Conservation (phyloP, 2,797 vertebrate genomes). For the Echiichthys vipera region DNA sequence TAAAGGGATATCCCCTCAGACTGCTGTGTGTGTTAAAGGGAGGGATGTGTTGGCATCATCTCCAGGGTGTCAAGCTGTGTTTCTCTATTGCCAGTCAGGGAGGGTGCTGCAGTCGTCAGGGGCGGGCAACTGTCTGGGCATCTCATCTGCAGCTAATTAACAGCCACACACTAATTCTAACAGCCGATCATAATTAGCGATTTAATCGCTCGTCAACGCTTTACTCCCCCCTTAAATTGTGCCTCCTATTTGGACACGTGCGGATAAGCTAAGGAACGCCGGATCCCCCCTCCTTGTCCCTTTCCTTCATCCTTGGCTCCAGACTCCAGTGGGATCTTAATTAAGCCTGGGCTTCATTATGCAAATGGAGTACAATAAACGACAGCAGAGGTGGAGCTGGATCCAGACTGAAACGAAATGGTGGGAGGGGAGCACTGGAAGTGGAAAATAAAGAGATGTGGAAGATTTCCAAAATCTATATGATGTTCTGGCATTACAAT, state of each 20-base stretch:
- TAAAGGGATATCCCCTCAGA: constrained; percentile 80
- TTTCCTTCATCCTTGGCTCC: constrained; percentile 79
- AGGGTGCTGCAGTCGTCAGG: constrained; percentile 73
- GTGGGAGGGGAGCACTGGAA: constrained; percentile 65
- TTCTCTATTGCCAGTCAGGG: constrained; percentile 76
- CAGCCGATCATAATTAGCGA: constrained; percentile 87
- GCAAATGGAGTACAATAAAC: constrained; percentile 88
- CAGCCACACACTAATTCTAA: constrained; percentile 84
- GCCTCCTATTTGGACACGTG: constrained; percentile 81
- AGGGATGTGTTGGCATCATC: constrained; percentile 78
- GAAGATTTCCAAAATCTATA: constrained; percentile 62
- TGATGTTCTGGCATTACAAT: constrained; percentile 49
- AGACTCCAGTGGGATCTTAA: constrained; percentile 88
- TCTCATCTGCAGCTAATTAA: constrained; percentile 85
- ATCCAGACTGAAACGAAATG: constrained; percentile 68
- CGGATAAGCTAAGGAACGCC: constrained; percentile 80
- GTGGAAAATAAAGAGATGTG: constrained; percentile 70
- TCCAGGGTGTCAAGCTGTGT: constrained; percentile 76
- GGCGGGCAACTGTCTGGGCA: constrained; percentile 83
- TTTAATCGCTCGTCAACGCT: constrained; percentile 84
- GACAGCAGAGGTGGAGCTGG: constrained; percentile 81
- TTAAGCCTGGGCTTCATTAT: constrained; percentile 89
- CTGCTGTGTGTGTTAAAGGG: constrained; percentile 67
- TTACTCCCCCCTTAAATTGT: constrained; percentile 75
- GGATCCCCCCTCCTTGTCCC: constrained; percentile 65